A percentile compares a stretch with the other conserved stretches of the same genome.
phyloP scores from a whole-genome alignment of 2,113 vertebrate genomes.

The Podilymbus podiceps region DNA sequence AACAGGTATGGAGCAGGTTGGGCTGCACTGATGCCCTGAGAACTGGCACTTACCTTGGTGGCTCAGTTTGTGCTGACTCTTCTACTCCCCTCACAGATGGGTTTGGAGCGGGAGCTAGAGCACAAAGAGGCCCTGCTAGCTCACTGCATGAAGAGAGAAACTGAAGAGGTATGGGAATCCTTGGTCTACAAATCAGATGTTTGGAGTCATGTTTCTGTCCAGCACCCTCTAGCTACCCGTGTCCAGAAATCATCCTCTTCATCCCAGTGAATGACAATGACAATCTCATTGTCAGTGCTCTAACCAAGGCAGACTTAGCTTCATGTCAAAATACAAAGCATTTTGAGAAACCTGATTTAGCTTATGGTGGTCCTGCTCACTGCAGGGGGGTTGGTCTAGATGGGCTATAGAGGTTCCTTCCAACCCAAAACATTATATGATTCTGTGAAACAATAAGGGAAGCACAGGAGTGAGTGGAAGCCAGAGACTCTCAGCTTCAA shows the following conservation, averaged over 20 bases:
- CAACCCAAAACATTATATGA: no score
- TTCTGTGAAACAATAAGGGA: neutral
- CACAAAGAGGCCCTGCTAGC: slow-evolving; percentile 82
- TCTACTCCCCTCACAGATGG: slow-evolving; percentile 68
- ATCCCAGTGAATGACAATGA: no score
- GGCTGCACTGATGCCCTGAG: neutral
- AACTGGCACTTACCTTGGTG: neutral
- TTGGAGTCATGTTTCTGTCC: neutral
- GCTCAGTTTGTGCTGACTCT: neutral
- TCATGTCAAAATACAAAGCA: no score
- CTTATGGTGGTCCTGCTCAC: no score
- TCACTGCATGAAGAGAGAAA: slow-evolving; percentile 82
- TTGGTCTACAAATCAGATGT: neutral
- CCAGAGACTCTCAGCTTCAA: neutral
- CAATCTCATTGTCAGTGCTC: neutral
- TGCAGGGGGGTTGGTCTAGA: no score
- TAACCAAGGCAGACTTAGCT: neutral
- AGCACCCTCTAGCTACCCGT: neutral
- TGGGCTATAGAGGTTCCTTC: no score
- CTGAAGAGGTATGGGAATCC: slow-evolving; percentile 78
- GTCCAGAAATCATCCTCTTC: neutral
- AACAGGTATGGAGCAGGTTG: slow-evolving; percentile 77
- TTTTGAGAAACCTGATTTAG: no score
- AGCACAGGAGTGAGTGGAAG: neutral
- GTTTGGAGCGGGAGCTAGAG: slow-evolving; percentile 85